phyloP scores from a whole-genome alignment of 1,140 invertebrate species.

The Eupeodes corollae region DNA sequence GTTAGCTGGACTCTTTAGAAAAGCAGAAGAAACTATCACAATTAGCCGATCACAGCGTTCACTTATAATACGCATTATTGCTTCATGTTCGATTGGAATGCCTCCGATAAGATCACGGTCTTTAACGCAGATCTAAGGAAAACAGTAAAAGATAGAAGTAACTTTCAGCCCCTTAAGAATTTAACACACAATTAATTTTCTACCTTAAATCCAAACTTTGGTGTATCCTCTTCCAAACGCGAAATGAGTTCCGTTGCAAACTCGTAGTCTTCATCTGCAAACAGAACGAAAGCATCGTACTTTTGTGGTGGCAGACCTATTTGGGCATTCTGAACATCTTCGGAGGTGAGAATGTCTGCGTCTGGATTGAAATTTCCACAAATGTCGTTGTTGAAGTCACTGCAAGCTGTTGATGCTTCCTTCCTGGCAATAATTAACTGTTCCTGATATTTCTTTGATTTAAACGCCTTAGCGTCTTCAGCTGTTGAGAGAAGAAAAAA shows the following conservation, averaged over 20 bases:
- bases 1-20: conserved; percentile 55
- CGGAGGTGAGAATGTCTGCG: conserved; percentile 30
- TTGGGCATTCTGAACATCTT: conserved; percentile 41
- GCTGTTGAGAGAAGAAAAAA: conserved; percentile 16
- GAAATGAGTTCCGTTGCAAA: conserved; percentile 50
- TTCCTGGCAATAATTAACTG: neutral
- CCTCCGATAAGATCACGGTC: conserved; percentile 55
- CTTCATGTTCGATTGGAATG: conserved; percentile 52
- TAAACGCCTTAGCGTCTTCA: conserved; percentile 12
- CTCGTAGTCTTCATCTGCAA: conserved; percentile 52
- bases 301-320: conserved; percentile 42
- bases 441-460: conserved; percentile 6
- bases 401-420: neutral
- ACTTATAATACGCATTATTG: conserved; percentile 58
- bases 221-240: conserved; percentile 46
- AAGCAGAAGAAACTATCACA: conserved; percentile 57
- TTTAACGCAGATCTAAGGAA: conserved; percentile 49
- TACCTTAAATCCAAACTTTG: conserved; percentile 45
- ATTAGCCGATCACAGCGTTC: conserved; percentile 61
- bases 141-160: no score
- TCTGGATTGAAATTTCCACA: neutral
- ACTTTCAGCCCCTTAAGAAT: neutral
- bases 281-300: conserved; percentile 63
- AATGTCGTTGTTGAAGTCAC: neutral
- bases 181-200: conserved; percentile 4